phyloP scores from a whole-genome alignment of 2,113 vertebrate genomes.

The Tachycineta bicolor region DNA sequence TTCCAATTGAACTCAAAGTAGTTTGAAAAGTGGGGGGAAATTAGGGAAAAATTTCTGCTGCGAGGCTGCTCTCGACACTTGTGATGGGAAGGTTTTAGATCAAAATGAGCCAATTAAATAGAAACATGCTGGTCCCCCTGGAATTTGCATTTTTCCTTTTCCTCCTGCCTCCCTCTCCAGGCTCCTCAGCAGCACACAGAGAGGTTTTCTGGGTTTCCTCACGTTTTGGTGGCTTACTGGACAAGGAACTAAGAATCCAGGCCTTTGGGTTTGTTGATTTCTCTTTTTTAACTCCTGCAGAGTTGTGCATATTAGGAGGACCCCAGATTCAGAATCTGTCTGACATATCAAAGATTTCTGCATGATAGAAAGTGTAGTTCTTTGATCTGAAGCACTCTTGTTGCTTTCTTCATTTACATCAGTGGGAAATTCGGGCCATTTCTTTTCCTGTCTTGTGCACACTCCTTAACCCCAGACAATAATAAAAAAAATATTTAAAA shows the following conservation, averaged over 20 bases:
- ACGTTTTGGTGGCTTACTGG: not conserved
- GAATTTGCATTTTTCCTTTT: not conserved
- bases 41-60: not conserved
- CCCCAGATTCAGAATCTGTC: not conserved
- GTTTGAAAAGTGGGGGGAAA: not conserved
- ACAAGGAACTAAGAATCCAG: not conserved
- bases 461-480: not conserved
- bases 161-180: not conserved
- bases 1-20: not conserved
- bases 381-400: not conserved
- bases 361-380: not conserved
- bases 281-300: not conserved
- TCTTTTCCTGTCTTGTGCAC: not conserved
- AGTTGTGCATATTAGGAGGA: not conserved
- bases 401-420: not conserved
- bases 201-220: not conserved
- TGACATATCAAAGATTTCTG: not conserved
- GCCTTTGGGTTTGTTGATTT: not conserved
- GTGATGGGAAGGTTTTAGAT: not conserved
- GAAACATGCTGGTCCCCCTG: not conserved
- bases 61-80: not conserved
- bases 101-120: not conserved
- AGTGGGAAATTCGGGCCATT: not conserved
- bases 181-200: not conserved
- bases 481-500: slow-evolving; percentile 24